These are phyloP conservation scores for Pluvialis apricaria DNA, from an alignment of 2,113 vertebrate genomes.

Conservation along the genomic window DNA sequence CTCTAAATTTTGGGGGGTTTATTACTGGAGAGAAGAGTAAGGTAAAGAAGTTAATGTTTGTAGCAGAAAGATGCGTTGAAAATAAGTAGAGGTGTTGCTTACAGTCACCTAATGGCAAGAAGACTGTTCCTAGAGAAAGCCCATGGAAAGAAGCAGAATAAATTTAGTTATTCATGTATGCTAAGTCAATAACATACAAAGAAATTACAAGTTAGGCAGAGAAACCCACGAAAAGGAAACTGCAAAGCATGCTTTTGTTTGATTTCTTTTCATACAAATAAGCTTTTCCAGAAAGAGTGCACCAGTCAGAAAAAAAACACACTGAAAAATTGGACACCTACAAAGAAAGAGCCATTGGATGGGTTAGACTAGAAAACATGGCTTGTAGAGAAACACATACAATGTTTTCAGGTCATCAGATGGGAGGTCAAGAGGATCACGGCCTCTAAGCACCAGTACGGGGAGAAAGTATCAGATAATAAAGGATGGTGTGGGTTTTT, in stretches of 20 bases:
- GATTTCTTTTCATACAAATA: not conserved
- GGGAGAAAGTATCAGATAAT: not conserved
- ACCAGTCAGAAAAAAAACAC: not conserved
- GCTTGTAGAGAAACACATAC: not conserved
- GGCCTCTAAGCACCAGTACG: not conserved
- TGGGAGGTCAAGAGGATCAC: not conserved
- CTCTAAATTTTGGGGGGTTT: not conserved
- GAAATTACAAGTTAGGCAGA: not conserved
- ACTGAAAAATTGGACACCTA: not conserved
- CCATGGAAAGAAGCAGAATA: not conserved
- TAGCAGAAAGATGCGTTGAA: not conserved
- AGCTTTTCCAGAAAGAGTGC: not conserved
- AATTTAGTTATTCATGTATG: not conserved
- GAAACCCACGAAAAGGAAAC: not conserved
- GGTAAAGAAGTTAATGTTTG: not conserved
- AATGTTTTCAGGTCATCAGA: not conserved
- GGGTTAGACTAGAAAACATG: not conserved
- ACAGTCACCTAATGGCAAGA: not conserved
- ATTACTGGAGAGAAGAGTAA: not conserved
- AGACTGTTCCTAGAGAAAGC: not conserved
- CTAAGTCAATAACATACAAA: not conserved
- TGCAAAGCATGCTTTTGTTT: not conserved
- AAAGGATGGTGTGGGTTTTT: not conserved
- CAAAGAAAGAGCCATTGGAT: not conserved
- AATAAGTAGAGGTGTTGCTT: not conserved